These are phyloP conservation scores for Amblyopsis rosae DNA, from an alignment of 2,113 vertebrate species.

Conservation along the genomic window DNA sequence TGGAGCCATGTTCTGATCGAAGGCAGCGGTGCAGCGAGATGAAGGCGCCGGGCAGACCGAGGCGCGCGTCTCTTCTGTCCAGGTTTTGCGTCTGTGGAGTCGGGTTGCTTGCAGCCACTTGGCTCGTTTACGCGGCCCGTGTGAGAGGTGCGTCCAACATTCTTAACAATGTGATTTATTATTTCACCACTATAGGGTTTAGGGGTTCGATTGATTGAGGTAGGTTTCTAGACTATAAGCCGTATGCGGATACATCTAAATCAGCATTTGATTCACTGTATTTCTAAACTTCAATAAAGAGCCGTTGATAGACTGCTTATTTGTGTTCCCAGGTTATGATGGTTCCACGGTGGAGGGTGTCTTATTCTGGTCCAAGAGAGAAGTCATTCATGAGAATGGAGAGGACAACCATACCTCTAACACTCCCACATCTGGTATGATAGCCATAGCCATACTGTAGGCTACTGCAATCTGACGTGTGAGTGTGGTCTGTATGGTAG, in stretches of 20 bases:
- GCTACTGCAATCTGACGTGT: not conserved
- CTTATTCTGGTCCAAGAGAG: conserved; percentile 55
- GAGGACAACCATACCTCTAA: conserved; percentile 57
- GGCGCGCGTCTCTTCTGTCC: conserved; percentile 65
- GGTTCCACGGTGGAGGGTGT: conserved; percentile 22
- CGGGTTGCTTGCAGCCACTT: conserved; percentile 64
- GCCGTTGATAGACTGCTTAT: not conserved
- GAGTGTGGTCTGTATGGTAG: not conserved
- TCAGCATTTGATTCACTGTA: too few relatives aligned
- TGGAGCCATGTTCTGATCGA: conserved; percentile 62
- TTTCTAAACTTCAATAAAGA: too few relatives aligned
- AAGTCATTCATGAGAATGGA: conserved; percentile 45
- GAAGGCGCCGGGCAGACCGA: conserved; percentile 69
- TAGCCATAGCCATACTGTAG: not conserved
- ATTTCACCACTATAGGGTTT: not conserved
- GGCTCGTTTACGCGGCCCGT: conserved; percentile 50
- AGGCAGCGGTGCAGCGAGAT: conserved; percentile 56
- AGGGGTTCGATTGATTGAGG: not conserved
- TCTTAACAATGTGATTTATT: not conserved
- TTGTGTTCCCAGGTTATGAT: conserved; percentile 24
- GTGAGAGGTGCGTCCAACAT: conserved; percentile 65
- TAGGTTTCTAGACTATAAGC: not conserved
- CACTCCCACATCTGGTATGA: conserved; percentile 61
- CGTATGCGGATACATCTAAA: too few relatives aligned
- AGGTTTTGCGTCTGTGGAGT: conserved; percentile 69